Percentiles rank a stretch among this genome's conserved stretches.
Conservation (phyloP, 2,888 invertebrate genomes). For the Drosophila aldrichi region DNA sequence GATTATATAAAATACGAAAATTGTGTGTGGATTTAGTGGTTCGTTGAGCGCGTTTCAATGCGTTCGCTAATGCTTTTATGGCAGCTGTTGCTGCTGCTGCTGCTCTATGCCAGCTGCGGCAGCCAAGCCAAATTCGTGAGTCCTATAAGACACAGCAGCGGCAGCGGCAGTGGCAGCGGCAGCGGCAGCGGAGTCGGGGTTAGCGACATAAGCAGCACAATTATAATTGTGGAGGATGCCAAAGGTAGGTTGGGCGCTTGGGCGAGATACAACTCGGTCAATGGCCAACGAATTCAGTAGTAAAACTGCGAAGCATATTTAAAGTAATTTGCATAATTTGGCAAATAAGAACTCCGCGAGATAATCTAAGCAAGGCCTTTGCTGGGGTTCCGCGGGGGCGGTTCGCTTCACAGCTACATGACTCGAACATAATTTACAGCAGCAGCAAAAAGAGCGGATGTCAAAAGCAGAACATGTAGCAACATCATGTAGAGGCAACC, state of each 20-base stretch:
- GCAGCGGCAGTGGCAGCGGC: constrained; percentile 21
- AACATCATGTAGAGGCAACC: constrained; percentile 55
- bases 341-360: constrained; percentile 40
- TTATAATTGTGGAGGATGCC: constrained; percentile 85
- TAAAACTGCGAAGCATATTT: constrained; percentile 54
- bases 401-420: constrained; percentile 59
- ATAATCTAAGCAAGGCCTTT: constrained; percentile 47
- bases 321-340: constrained; percentile 78
- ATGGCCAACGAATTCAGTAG: constrained; percentile 35
- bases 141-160: constrained; percentile 61
- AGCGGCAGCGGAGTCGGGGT: constrained; percentile 27
- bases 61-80: constrained; percentile 32
- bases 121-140: constrained; percentile 67
- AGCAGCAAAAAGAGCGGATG: constrained; percentile 32
- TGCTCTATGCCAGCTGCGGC: constrained; percentile 23
- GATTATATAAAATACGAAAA: constrained; percentile 34
- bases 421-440: constrained; percentile 80
- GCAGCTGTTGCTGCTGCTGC: constrained; percentile 29
- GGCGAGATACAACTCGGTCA: constrained; percentile 63
- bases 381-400: neutral
- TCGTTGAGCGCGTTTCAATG: constrained; percentile 47
- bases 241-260: constrained; percentile 80
- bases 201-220: constrained; percentile 82
- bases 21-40: constrained; percentile 37
- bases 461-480: constrained; percentile 47